Evolutionary conservation across 2,888 invertebrate species (phyloP).

Genomic region (Drosophila aldrichi): DNA sequence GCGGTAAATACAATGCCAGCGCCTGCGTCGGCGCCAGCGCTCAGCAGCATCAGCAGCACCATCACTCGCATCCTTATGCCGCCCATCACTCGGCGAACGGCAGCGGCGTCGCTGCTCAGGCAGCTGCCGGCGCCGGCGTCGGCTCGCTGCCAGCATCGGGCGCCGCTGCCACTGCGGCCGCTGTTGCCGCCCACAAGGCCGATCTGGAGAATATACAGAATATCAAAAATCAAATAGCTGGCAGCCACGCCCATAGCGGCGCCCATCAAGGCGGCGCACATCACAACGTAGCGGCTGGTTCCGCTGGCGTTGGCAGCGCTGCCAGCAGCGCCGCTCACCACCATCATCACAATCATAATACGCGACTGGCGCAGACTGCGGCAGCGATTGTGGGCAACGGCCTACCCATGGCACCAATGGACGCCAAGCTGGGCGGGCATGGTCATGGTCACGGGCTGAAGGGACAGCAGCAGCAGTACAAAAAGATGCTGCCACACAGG

Average conservation of each 20-base stretch:
- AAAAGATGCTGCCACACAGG: slow-evolving; percentile 81
- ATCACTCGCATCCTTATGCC: slow-evolving; percentile 38
- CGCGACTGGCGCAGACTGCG: slow-evolving; percentile 56
- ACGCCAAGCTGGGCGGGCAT: slow-evolving; percentile 74
- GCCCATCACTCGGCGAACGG: slow-evolving; percentile 33
- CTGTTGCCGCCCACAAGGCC: slow-evolving; percentile 72
- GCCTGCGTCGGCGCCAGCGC: slow-evolving; percentile 57
- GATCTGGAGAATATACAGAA: slow-evolving; percentile 85
- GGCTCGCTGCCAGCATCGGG: slow-evolving; percentile 36
- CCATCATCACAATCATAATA: slow-evolving; percentile 61
- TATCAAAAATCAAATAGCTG: slow-evolving; percentile 82
- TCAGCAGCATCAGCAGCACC: slow-evolving; percentile 47
- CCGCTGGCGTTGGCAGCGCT: slow-evolving; percentile 28
- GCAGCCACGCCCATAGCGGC: slow-evolving; percentile 57
- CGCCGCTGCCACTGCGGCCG: slow-evolving; percentile 35
- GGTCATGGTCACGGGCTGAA: slow-evolving; percentile 76
- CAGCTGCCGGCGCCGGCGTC: slow-evolving; percentile 38
- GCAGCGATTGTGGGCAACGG: slow-evolving; percentile 52
- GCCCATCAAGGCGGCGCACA: slow-evolving; percentile 25
- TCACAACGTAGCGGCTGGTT: slow-evolving; percentile 31
- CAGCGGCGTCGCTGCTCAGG: slow-evolving; percentile 29
- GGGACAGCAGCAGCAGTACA: slow-evolving; percentile 80
- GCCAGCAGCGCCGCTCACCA: slow-evolving; percentile 42
- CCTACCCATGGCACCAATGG: slow-evolving; percentile 52
- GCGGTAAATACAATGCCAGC: slow-evolving; percentile 73